These are phyloP conservation scores for Ephestia elutella DNA, from an alignment of 1,140 invertebrate species.

Conservation along the genomic window DNA sequence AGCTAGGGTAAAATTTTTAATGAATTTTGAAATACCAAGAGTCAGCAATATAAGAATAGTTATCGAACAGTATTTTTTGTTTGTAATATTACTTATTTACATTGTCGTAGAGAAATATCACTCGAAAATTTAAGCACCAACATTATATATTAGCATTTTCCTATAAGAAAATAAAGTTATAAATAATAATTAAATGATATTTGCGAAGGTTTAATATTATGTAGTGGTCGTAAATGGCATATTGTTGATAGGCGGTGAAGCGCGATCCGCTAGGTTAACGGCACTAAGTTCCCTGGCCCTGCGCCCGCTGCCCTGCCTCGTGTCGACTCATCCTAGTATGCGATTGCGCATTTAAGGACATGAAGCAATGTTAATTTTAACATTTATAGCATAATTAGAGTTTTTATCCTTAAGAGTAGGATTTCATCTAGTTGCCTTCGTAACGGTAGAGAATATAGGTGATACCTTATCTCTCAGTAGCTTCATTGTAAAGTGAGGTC, in stretches of 20 bases:
- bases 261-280: conserved; percentile 34
- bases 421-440: conserved; percentile 73
- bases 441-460: conserved; percentile 70
- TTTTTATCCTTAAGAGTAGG: conserved; percentile 71
- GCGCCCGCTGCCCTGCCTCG: conserved; percentile 24
- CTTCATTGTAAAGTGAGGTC: conserved; percentile 59
- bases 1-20: conserved; percentile 72
- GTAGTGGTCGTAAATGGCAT: conserved; percentile 33
- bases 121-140: conserved; percentile 59
- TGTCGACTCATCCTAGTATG: conserved; percentile 24
- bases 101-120: conserved; percentile 44
- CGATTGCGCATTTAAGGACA: conserved; percentile 51
- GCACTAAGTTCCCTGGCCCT: conserved; percentile 46
- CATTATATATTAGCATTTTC: conserved; percentile 55
- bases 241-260: conserved; percentile 19
- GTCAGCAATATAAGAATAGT: conserved; percentile 52
- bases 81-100: conserved; percentile 31
- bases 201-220: conserved; percentile 37
- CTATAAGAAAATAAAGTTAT: conserved; percentile 39
- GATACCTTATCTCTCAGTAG: conserved; percentile 69
- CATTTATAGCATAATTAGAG: conserved; percentile 69
- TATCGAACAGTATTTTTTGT: conserved; percentile 50
- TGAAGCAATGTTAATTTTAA: conserved; percentile 74
- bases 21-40: conserved; percentile 57
- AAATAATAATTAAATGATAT: conserved; percentile 36